Evolutionary conservation across 2,888 invertebrate species (phyloP).

Genomic region (Eilema sororculum): DNA sequence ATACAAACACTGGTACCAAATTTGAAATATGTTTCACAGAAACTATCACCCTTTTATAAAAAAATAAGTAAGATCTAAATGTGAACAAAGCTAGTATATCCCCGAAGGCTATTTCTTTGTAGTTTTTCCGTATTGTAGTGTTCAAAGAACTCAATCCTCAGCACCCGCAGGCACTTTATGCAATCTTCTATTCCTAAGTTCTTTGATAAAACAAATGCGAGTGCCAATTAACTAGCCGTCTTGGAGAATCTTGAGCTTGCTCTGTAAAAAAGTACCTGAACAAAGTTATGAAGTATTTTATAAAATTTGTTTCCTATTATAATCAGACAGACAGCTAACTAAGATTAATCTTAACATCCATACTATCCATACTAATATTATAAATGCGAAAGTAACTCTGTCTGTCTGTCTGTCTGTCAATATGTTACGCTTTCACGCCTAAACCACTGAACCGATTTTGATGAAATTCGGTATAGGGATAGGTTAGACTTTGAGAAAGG

Average conservation of each 20-base stretch:
- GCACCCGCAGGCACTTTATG: constrained; percentile 28
- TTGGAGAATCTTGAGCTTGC: neutral
- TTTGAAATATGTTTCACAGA: neutral
- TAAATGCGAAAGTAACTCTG: too few species aligned
- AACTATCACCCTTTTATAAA: neutral
- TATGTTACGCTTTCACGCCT: too few species aligned
- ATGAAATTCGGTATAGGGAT: too few species aligned
- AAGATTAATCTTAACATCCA: too few species aligned
- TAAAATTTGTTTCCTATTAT: neutral
- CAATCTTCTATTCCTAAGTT: constrained; percentile 36
- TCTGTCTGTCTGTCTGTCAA: too few species aligned
- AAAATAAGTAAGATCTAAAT: neutral
- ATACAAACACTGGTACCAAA: too few species aligned
- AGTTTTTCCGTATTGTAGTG: constrained; percentile 16
- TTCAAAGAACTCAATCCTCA: constrained; percentile 24
- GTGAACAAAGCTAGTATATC: neutral
- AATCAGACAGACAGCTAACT: neutral
- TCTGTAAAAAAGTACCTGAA: neutral
- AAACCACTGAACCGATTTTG: too few species aligned
- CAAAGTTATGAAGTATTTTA: neutral
- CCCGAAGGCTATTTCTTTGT: constrained; percentile 13
- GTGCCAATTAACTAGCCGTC: constrained; percentile 28
- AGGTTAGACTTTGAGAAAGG: too few species aligned
- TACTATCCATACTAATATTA: too few species aligned
- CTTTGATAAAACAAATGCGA: constrained; percentile 39